Evolutionary conservation across 2,888 invertebrate genomes (phyloP).

Genomic region (Hirtodrosophila duncani): DNA sequence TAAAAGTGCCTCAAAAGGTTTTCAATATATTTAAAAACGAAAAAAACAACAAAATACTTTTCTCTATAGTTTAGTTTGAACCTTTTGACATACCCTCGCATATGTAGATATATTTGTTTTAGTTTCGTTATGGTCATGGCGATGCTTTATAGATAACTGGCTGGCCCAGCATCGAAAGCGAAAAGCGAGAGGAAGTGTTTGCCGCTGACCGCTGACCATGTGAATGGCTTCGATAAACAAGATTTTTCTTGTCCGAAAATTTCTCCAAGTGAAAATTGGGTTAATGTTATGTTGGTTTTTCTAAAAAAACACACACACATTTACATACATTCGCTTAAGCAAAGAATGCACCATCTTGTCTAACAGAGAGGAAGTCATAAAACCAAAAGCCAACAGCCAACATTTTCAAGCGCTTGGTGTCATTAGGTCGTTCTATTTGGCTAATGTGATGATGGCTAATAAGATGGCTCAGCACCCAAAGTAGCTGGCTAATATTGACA

Average conservation of each 20-base stretch:
- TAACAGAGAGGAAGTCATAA: constrained; percentile 27
- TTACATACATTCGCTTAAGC: constrained; percentile 5
- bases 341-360: constrained; percentile 7
- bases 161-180: constrained; percentile 46
- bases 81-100: constrained; percentile 37
- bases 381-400: too few relatives aligned
- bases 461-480: too few relatives aligned
- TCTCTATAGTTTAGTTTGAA: constrained; percentile 4
- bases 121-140: constrained; percentile 59
- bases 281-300: constrained; percentile 36
- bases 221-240: constrained; percentile 56
- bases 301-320: constrained; percentile 20
- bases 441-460: too few relatives aligned
- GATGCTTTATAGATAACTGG: constrained; percentile 39
- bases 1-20: too few relatives aligned
- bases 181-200: constrained; percentile 38
- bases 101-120: constrained; percentile 51
- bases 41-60: constrained; percentile 5
- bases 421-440: not conserved
- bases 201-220: constrained; percentile 31
- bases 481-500: too few relatives aligned
- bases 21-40: too few relatives aligned
- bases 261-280: constrained; percentile 67
- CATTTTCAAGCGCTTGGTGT: too few relatives aligned
- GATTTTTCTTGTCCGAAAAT: constrained; percentile 50